A percentile compares a stretch with the other conserved stretches of the same genome.
Evolutionary conservation across 2,888 invertebrate genomes (phyloP).

Genomic region (Acleris emargana): DNA sequence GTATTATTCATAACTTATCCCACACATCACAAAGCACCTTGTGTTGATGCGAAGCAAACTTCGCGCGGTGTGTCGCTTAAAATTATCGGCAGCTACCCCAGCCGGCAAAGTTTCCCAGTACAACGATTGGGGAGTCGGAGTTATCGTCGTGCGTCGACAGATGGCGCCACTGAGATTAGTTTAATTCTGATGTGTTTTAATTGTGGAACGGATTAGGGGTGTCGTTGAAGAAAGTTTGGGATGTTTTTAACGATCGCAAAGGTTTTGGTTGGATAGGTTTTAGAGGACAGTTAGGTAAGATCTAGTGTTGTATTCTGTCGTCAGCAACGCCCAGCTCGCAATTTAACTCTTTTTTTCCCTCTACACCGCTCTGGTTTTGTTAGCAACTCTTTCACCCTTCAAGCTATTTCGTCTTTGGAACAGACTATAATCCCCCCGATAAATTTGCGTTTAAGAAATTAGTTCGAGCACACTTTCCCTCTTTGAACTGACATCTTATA

Average conservation of each 20-base stretch:
- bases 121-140: conserved; percentile 47
- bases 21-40: conserved; percentile 53
- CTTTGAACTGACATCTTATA: too few relatives aligned
- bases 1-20: conserved; percentile 37
- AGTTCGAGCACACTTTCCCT: too few relatives aligned
- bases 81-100: conserved; percentile 57
- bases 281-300: too few relatives aligned
- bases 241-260: too few relatives aligned
- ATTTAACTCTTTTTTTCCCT: too few relatives aligned
- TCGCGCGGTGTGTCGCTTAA: conserved; percentile 63
- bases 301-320: too few relatives aligned
- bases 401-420: too few relatives aligned
- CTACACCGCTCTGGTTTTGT: too few relatives aligned
- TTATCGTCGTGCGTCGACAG: conserved; percentile 46
- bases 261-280: not conserved
- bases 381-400: too few relatives aligned
- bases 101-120: conserved; percentile 46
- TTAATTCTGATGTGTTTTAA: conserved; percentile 36
- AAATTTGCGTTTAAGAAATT: too few relatives aligned
- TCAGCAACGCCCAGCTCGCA: too few relatives aligned
- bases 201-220: conserved; percentile 9
- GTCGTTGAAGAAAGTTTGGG: not conserved
- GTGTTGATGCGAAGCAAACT: conserved; percentile 64
- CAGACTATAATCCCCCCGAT: too few relatives aligned
- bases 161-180: conserved; percentile 38